Evolutionary conservation across 2,113 vertebrate species (phyloP).

Genomic region (Channa argus): DNA sequence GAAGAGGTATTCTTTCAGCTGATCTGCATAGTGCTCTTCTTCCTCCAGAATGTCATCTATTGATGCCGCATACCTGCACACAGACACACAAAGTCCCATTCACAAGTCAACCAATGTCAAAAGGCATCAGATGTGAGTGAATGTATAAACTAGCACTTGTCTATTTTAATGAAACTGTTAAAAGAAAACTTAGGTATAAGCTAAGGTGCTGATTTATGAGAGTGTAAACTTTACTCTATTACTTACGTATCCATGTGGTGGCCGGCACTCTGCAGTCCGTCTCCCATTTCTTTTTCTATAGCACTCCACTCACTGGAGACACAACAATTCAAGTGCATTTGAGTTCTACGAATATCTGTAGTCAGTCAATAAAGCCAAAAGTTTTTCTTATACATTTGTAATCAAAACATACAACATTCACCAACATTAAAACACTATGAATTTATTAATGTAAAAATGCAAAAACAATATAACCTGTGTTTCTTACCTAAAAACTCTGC

Average conservation of each 20-base stretch:
- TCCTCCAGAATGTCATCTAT: conserved; percentile 97
- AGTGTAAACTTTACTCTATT: not conserved
- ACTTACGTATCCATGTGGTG: conserved; percentile 98
- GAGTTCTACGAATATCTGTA: not conserved
- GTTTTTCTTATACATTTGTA: too few relatives aligned
- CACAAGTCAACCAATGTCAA: not conserved
- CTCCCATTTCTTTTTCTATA: conserved; percentile 97
- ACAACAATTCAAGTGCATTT: conserved; percentile 6
- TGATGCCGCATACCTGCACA: conserved; percentile 89
- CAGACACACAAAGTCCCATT: not conserved
- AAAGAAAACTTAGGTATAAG: not conserved
- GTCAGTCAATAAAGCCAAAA: not conserved
- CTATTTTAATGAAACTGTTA: not conserved
- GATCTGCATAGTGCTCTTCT: conserved; percentile 95
- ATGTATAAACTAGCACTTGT: not conserved
- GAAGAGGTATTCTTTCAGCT: conserved; percentile 95
- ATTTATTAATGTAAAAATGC: not conserved
- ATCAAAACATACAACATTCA: too few relatives aligned
- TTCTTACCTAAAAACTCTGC: conserved; percentile 92
- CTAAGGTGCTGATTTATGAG: not conserved
- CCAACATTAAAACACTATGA: not conserved
- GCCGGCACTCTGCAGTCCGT: conserved; percentile 95
- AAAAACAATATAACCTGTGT: not conserved
- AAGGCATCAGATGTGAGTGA: not conserved
- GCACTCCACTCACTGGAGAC: conserved; percentile 92